Base-by-base conservation (phyloP, 1,140 invertebrate genomes). In the Pseudoatta argentina region DNA sequence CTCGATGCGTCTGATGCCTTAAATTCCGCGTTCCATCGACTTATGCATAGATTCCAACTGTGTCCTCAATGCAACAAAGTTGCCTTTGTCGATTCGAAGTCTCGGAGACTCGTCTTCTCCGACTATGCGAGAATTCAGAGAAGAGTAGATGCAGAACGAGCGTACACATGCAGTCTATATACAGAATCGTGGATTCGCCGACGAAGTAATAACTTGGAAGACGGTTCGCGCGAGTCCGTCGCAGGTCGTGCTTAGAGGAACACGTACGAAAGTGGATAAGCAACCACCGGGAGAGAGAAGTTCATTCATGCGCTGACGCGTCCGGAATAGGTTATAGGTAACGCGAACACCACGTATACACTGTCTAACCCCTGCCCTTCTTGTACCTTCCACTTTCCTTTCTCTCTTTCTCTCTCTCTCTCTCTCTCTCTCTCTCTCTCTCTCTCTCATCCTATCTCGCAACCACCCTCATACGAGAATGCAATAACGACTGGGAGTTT, bases 251-350 rank as follows among this genome's bases (percentile, higher is more conserved):
- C 91, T 94, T 94, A 93, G 90, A 83, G 72, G 61, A 88, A 92
- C 94, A 95, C 94, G 94, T 95, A 95, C 92, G 90, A 94, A 94
- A 94, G 91, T 94, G 93, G 92, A 94, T 95, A 94, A 94, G 92
- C 93, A 93, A 92, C 88, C 87, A 73, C 63, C 69, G 57, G 76
- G 86, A 86, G 87, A 94, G 86, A 86, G 87, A 94, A 94, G 90
- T 94, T 94, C 91, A 93, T 94, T 94, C 92, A 90, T 91, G 90
- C 87, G 87, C 88, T 92, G 93, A 94, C 93, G 93, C 93, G 90
- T 77, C 78, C 89, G 89, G 94, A 95, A 95, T 95, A 93, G 94
- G 86, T 95, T 95, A 95, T 95, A 93, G 89, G 88, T 76, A 73
- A 79, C 66, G 72, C 30, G 69, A 63, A 34, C 67, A 34, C 86